These are phyloP conservation scores for Patella depressa DNA, from an alignment of 2,888 invertebrate genomes.

Conservation along the genomic window DNA sequence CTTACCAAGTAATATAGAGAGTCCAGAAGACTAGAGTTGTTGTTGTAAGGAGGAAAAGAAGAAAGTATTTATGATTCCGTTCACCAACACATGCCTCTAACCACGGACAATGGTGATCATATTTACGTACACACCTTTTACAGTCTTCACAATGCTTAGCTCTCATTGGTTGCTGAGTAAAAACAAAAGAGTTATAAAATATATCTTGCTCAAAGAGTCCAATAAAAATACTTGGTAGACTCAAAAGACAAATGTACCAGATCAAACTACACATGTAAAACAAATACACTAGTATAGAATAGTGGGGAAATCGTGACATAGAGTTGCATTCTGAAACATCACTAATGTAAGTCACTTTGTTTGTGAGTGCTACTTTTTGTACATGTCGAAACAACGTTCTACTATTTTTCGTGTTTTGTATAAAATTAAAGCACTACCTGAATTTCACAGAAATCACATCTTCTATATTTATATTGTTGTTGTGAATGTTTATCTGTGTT, in stretches of 20 bases:
- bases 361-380: background rate
- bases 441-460: constrained; percentile 64
- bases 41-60: constrained; percentile 64
- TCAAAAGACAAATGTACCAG: background rate
- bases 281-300: no score
- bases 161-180: constrained; percentile 67
- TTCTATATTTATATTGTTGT: constrained; percentile 44
- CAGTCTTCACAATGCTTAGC: constrained; percentile 71
- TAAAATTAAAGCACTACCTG: constrained; percentile 41
- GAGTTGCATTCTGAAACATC: background rate
- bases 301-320: background rate
- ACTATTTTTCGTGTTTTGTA: background rate
- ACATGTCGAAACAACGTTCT: background rate
- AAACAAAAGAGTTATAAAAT: background rate
- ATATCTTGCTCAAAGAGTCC: no score
- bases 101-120: constrained; percentile 72
- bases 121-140: constrained; percentile 67
- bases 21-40: constrained; percentile 64
- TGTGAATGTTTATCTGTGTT: constrained; percentile 25
- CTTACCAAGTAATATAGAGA: constrained; percentile 58
- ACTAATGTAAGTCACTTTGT: background rate
- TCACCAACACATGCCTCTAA: constrained; percentile 71
- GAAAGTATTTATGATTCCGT: constrained; percentile 69
- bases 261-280: background rate
- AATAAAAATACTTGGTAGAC: background rate